phyloP scores from a whole-genome alignment of 92 coral and sea anemone species.

The Umimayanthus kanabou region DNA sequence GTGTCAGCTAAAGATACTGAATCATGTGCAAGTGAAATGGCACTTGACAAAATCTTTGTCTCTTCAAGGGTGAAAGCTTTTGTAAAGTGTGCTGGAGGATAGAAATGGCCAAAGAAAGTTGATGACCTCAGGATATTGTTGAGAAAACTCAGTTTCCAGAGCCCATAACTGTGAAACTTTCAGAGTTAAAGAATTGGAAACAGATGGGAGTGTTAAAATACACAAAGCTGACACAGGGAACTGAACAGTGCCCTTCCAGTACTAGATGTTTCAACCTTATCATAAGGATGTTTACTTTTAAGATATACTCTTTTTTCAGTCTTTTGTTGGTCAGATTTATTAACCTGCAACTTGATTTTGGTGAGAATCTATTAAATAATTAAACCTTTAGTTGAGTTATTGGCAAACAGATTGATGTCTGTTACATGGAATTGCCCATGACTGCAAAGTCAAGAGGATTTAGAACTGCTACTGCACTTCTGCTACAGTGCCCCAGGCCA shows the following conservation, averaged over 20 bases:
- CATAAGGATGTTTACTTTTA: too few species aligned
- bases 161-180: slow-evolving; percentile 42
- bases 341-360: too few species aligned
- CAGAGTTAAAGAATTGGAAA: slow-evolving; percentile 21
- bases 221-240: slow-evolving; percentile 9
- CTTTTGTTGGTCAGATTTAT: too few species aligned
- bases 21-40: neutral
- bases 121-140: slow-evolving; percentile 29
- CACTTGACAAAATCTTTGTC: slow-evolving; percentile 17
- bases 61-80: slow-evolving; percentile 7
- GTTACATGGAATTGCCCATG: too few species aligned
- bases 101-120: slow-evolving; percentile 37
- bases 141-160: slow-evolving; percentile 37
- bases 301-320: too few species aligned
- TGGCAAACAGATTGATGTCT: too few species aligned
- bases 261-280: neutral
- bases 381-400: too few species aligned
- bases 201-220: slow-evolving; percentile 26
- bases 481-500: too few species aligned
- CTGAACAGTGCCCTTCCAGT: neutral
- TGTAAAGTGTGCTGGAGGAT: slow-evolving; percentile 30
- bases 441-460: too few species aligned
- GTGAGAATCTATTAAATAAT: too few species aligned
- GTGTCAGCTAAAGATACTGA: neutral
- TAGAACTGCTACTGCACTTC: too few species aligned